These are phyloP conservation scores for Amia ocellicauda DNA, from an alignment of 2,113 vertebrate genomes.

Conservation along the genomic window DNA sequence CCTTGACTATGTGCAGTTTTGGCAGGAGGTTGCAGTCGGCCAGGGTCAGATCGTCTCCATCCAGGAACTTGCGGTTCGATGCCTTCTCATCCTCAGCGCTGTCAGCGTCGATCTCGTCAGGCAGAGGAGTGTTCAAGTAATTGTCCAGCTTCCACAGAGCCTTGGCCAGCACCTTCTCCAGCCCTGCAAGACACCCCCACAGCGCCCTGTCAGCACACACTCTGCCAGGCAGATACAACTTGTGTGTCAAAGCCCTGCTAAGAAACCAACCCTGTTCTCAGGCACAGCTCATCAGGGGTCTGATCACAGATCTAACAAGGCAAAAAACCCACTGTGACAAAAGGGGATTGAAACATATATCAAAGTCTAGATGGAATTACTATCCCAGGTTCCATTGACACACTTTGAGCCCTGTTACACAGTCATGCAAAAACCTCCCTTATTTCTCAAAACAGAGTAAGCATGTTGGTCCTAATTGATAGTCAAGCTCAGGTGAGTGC, in stretches of 20 bases:
- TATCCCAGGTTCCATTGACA: too few species aligned
- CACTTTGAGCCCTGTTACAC: too few species aligned
- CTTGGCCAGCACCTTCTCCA: constrained; percentile 81
- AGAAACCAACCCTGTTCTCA: neutral
- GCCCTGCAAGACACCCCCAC: constrained; percentile 53
- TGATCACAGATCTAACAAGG: too few species aligned
- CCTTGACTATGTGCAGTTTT: constrained; percentile 97
- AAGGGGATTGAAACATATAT: neutral
- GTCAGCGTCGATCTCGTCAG: constrained; percentile 85
- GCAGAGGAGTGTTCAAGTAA: constrained; percentile 80
- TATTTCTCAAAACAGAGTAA: too few species aligned
- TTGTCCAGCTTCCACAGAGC: constrained; percentile 87
- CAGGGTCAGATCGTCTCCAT: constrained; percentile 87
- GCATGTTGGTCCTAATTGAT: too few species aligned
- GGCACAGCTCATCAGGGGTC: too few species aligned
- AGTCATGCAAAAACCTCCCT: constrained; percentile 5
- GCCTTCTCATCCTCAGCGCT: constrained; percentile 75
- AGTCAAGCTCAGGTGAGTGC: neutral
- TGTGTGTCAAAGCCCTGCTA: neutral
- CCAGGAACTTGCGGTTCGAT: constrained; percentile 84
- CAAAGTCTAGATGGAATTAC: too few species aligned
- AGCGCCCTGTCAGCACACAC: neutral
- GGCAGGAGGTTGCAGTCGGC: constrained; percentile 97
- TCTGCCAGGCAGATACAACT: neutral
- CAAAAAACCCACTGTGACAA: neutral